Base-by-base conservation (phyloP, 2,113 vertebrate species). In the Podilymbus podiceps region DNA sequence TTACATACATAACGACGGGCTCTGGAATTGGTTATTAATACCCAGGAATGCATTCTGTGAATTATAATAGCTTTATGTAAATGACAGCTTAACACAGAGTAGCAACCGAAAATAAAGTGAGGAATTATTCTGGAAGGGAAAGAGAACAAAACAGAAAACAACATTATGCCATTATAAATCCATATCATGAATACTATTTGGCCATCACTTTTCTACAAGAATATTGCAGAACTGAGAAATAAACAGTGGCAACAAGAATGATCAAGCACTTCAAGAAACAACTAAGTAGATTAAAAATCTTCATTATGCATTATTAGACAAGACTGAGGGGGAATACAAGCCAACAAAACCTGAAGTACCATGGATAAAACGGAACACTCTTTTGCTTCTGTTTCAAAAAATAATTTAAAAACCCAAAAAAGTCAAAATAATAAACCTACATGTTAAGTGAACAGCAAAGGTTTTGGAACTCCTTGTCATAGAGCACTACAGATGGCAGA, bases 41-140 rank as follows among this genome's bases (percentile, higher is more conserved):
- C 10, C 30, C 73, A 78, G 55, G 47, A 94, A 95, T 53, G 49
- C 46, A 91, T 85, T 56, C 77, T 75, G 73, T 74, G 81, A 78
- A 63, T 78, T 73, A 42, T 62, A 95, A 94, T 28, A 74, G 87
- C 64, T 81, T 71, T 91, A 75, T 59, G 69, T 56, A 93, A 87
- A 87, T 25, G 25, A 11, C 84, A 88, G 12, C 31, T 79, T 73
- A 76, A 87, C 56, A 59, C 11, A 52, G 58, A 85, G 28, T 27
- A 88, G 53, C 30, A 89, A 74, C 28, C 60, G 85, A 85, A 92
- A 93, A 76, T 68, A 59, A 93, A 89, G 42, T 1, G 28, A 94
- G 60, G 60, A 91, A 89, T 95, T 88, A 72, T 85, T 82, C 78
- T 40, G 38, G 87, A 74, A 89, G 42, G 56, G 35, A 94, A 85